Conservation (phyloP, 2,888 invertebrate species). For the Lithophane semibrunnea region DNA sequence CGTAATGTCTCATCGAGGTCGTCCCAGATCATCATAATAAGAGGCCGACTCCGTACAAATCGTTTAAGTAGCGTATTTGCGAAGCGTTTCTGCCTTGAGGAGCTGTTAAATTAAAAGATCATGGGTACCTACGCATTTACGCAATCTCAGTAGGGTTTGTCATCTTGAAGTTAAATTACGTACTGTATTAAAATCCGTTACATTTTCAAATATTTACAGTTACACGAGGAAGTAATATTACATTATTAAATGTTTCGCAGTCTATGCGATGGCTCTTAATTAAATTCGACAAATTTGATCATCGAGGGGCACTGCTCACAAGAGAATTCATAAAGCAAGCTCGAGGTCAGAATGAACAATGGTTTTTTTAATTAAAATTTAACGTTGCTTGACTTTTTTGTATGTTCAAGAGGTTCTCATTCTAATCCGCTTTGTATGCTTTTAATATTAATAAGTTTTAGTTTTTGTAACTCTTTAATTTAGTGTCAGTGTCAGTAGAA, state of each 20-base stretch:
- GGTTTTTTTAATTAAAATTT: constrained; percentile 68
- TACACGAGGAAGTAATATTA: constrained; percentile 40
- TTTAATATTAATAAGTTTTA: constrained; percentile 20
- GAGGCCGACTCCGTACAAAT: constrained; percentile 56
- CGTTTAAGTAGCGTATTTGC: constrained; percentile 59
- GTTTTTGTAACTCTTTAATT: constrained; percentile 24
- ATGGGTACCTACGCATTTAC: constrained; percentile 49
- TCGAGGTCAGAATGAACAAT: constrained; percentile 67
- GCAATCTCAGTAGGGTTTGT: constrained; percentile 13
- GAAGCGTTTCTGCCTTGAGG: constrained; percentile 52
- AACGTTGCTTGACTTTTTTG: constrained; percentile 60
- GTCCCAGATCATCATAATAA: constrained; percentile 66
- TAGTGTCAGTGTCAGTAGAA: constrained; percentile 15
- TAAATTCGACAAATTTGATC: constrained; percentile 69
- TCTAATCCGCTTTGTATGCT: constrained; percentile 9
- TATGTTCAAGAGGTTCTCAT: constrained; percentile 38
- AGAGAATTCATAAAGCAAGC: constrained; percentile 65
- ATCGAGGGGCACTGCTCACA: constrained; percentile 65
- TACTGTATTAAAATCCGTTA: constrained; percentile 23
- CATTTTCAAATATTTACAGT: constrained; percentile 36
- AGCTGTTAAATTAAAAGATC: constrained; percentile 45
- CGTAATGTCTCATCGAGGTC: constrained; percentile 61
- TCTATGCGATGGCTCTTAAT: constrained; percentile 66
- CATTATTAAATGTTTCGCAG: constrained; percentile 56
- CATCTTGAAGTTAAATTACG: constrained; percentile 24